Conservation (phyloP, 2,113 vertebrate genomes). For the Edolisoma coerulescens region DNA sequence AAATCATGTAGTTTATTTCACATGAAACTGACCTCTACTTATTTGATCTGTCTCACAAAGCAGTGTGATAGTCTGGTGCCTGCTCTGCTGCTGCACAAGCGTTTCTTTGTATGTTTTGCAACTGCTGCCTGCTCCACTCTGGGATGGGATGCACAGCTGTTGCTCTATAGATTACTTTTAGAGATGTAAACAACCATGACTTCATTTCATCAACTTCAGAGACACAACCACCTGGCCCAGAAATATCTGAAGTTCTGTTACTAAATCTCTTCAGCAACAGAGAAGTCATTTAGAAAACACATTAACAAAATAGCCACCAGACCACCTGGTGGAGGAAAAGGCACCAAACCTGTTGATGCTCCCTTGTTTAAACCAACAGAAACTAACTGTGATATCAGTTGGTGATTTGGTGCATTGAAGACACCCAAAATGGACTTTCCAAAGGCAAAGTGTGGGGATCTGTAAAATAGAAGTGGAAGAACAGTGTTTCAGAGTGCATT, state of each 20-base stretch:
- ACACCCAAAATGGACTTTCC: neutral
- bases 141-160: neutral
- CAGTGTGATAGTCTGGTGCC: neutral
- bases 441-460: neutral
- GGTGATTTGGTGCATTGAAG: neutral
- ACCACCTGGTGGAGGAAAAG: neutral
- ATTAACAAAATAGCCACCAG: neutral
- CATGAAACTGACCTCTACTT: neutral
- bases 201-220: neutral
- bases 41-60: neutral
- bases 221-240: neutral
- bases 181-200: neutral
- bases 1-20: neutral
- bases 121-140: neutral
- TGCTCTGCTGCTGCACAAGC: neutral
- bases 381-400: neutral
- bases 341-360: neutral
- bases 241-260: neutral
- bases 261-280: neutral
- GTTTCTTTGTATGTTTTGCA: neutral
- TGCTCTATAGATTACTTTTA: neutral
- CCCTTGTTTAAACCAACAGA: neutral
- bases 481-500: neutral
- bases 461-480: neutral
- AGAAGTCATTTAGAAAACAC: neutral